Base-by-base conservation (phyloP, 2,113 vertebrate species). In the Pholis gunnellus region DNA sequence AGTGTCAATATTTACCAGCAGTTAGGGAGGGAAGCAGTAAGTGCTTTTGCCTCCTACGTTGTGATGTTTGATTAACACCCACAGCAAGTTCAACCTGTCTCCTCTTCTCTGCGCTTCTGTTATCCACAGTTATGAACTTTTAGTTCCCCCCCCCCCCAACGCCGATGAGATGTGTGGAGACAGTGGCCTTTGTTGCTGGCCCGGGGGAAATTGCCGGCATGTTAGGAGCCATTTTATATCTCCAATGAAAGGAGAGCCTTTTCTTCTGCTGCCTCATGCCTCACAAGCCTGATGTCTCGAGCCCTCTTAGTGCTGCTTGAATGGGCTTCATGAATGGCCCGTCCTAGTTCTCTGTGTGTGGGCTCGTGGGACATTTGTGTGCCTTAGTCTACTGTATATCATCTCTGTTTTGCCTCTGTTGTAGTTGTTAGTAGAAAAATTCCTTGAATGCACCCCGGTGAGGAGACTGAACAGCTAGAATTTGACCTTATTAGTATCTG, bases 281-380 rank as follows among this genome's bases (percentile, higher is more conserved):
- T 92, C 15, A 9, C 34, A 2, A 75, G 74, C 75, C 59, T 56
- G 57, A 82, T 29, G 82, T 88, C 86, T 81, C 67, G 20, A 84
- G 88, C 75, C 81, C 72, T 11, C 72, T 93, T 92, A 88, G 88
- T 93, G 87, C 92, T 87, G 88, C 89, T 91, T 90, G 87, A 89
- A 77, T 87, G 85, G 74, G 59, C 86, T 75, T 71, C 87, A 69
- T 93, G 89, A 93, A 93, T 91, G 84, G 83, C 54, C 73, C 29
- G 77, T 81, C 79, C 87, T 72, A 89, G 75, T 81, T 80, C 79
- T 77, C 66, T 67, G 82, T 88, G 93, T 93, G 91, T 40, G 69
- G 66, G 18, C 40, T 68, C 72, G 76, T 59, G 79, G 63, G 70
- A 75, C 70, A 52, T 78, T 81, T 74, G 40, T 64, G 68, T 36